phyloP scores from a whole-genome alignment of 2,113 vertebrate species.

The Heterotilapia buettikoferi region DNA sequence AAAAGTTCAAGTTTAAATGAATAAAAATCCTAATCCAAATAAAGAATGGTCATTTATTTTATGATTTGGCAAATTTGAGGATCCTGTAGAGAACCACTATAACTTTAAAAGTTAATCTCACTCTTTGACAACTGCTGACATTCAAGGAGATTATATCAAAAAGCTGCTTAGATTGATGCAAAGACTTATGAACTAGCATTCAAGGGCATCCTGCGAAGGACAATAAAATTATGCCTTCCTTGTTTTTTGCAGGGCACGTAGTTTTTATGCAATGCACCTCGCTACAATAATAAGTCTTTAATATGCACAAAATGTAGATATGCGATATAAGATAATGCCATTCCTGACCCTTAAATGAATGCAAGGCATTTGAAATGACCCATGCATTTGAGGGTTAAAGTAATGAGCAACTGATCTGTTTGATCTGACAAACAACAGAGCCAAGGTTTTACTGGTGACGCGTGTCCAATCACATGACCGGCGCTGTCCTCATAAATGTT shows the following conservation, averaged over 20 bases:
- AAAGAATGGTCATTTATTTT: neutral
- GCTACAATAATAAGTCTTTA: neutral
- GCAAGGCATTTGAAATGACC: neutral
- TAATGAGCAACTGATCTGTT: neutral
- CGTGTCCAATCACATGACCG: neutral
- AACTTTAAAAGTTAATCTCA: constrained; percentile 59
- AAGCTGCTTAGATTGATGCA: constrained; percentile 60
- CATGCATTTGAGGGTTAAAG: neutral
- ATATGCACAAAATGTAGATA: neutral
- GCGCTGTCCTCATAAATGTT: constrained; percentile 30
- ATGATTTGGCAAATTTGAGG: neutral
- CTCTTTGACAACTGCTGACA: constrained; percentile 64
- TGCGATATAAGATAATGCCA: neutral
- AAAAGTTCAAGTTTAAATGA: neutral
- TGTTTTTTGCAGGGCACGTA: neutral
- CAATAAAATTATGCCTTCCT: neutral
- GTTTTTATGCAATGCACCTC: neutral
- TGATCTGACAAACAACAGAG: neutral
- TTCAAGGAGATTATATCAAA: constrained; percentile 57
- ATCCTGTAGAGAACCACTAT: neutral
- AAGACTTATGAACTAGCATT: constrained; percentile 41
- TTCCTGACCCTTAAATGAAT: neutral
- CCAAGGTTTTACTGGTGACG: neutral
- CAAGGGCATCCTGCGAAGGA: constrained; percentile 43
- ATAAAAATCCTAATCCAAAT: neutral